Evolutionary conservation across 2,888 invertebrate genomes (phyloP), one percentile per base, ranked within the genome.

Genomic region (Mythimna ferrago): DNA sequence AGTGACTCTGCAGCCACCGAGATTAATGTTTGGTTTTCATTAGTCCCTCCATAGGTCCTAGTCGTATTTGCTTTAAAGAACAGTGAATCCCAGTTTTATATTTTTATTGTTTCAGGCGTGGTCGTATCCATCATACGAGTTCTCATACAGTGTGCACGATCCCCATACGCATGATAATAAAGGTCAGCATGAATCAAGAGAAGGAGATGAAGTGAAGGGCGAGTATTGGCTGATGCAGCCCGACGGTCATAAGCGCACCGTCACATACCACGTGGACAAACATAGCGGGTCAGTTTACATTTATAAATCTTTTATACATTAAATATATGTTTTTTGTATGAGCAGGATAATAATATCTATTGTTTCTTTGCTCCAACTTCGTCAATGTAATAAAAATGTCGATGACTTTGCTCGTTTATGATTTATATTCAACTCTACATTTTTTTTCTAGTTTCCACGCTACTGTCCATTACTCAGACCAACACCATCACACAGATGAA

Each of bases 111-210:
- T 76, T 0, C 82, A 95, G 96, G 95, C 94, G 68, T 89, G 88
- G 92, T 86, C 95, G 91, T 94, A 95, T 94, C 96, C 96, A 77
- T 93, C 93, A 89, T 96, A 96, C 89, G 95, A 96, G 85, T 97
- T 95, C 94, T 96, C 95, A 80, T 97, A 97, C 89, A 95, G 94
- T 84, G 97, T 97, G 69, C 89, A 94, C 73, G 97, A 97, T 88
- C 96, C 96, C 68, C 94, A 97, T 87, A 97, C 97, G 32, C 96
- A 97, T 78, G 97, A 97, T 89, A 90, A 92, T 73, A 97, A 97
- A 88, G 94, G 93, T 71, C 97, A 96, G 76, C 91, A 95, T 61
- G 97, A 97, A 85, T 81, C 85, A 41, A 92, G 97, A 66, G 89
- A 96, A 21, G 97, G 96, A 58, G 96, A 96, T 82, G 93, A 93